Base-by-base conservation (phyloP, 2,797 vertebrate species). In the Diglossa cyanea region DNA sequence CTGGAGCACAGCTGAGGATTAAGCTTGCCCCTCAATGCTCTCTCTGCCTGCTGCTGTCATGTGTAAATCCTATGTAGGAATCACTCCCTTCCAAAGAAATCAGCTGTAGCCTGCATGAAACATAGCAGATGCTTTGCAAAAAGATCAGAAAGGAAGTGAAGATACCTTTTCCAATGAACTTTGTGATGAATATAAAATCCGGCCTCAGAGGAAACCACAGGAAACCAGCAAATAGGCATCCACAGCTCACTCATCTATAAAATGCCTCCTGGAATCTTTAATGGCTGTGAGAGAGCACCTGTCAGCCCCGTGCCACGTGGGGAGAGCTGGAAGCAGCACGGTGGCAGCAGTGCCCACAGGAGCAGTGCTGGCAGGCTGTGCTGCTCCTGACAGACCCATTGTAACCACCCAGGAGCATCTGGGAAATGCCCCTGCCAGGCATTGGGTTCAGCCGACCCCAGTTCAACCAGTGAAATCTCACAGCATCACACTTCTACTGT, bases 1-100 rank as follows among this genome's bases (percentile, higher is more conserved):
- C 85, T 96, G 93, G 89, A 93, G 90, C 89, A 96, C 93, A 97
- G 94, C 93, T 96, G 93, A 95, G 89, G 93, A 91, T 95, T 96
- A 96, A 96, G 87, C 26, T 63, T 90, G 66, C n/a, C 71, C 79
- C 73, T 91, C 90, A 88, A 13, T 19, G 20, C 82, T 94, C 67
- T 80, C 66, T 90, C 53, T 89, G 87, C 90, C 94, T 96, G 55
- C 90, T 94, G 88, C 90, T 81, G 82, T 90, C 86, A 2, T 78
- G 82, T 94, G 88, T 90, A 96, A 96, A 96, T 94, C 94, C 94
- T 84, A 7, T 24, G 26, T 35, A 94, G 87, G 73, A 93, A 91
- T 88, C 4, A 0, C 70, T 88, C 70, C 73, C 63, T 93, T 94
- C 89, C 70, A 78, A 84, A 86, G 76, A 84, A 93, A 91, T 96